Conservation (phyloP, 1,140 invertebrate species). For the Sitobion miscanthi region DNA sequence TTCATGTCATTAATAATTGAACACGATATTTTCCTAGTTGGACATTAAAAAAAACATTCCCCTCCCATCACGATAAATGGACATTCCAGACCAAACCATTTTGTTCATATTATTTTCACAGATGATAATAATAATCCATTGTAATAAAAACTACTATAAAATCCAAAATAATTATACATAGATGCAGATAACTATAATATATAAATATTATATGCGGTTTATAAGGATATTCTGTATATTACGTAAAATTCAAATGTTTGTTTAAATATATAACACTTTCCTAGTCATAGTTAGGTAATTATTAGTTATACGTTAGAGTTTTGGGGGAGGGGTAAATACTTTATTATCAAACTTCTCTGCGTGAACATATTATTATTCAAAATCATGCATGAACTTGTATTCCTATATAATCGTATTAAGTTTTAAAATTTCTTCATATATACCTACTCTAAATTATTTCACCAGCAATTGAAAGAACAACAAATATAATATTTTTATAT, state of each 20-base stretch:
- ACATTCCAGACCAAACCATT: not conserved
- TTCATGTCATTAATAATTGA: not conserved
- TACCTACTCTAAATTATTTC: not conserved
- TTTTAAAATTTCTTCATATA: too few species aligned
- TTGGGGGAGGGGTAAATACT: not conserved
- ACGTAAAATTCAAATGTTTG: too few species aligned
- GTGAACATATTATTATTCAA: not conserved
- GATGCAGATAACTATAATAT: too few species aligned
- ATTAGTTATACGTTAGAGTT: too few species aligned
- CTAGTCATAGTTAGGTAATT: too few species aligned
- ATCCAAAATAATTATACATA: too few species aligned
- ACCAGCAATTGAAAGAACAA: not conserved
- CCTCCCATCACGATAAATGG: not conserved
- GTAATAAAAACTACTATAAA: too few species aligned
- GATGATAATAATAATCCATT: not conserved
- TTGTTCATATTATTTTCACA: not conserved
- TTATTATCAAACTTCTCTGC: not conserved
- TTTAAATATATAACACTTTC: too few species aligned
- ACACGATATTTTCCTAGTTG: not conserved
- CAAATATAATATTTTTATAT: too few species aligned
- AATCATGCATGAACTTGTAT: not conserved
- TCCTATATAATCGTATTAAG: too few species aligned
- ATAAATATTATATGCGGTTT: too few species aligned
- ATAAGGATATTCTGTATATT: too few species aligned
- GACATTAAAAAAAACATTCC: not conserved